Evolutionary conservation across 1,140 invertebrate species (phyloP).

Genomic region (Halyomorpha halys): DNA sequence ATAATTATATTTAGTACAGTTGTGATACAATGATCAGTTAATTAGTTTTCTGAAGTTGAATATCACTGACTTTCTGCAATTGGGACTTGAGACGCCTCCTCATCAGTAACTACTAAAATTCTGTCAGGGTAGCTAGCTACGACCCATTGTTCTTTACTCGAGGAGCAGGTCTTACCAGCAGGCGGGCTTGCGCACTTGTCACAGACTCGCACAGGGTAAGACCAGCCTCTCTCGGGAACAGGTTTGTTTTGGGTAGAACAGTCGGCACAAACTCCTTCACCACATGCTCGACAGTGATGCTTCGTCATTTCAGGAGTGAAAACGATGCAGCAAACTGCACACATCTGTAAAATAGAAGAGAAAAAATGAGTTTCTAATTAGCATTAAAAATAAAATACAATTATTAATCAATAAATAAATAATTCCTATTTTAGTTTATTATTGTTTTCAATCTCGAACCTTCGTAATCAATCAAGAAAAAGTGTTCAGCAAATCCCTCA

Average conservation of each 20-base stretch:
- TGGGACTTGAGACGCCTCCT: neutral
- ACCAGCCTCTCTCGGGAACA: slow-evolving; percentile 56
- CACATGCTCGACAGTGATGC: slow-evolving; percentile 71
- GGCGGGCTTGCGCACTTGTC: slow-evolving; percentile 44
- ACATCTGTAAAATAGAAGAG: slow-evolving; percentile 41
- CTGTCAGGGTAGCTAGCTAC: slow-evolving; percentile 7
- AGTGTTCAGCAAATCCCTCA: too few species aligned
- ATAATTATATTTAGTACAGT: too few species aligned
- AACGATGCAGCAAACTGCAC: slow-evolving; percentile 48
- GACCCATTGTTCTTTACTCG: slow-evolving; percentile 9
- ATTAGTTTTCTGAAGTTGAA: neutral
- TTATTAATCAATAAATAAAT: too few species aligned
- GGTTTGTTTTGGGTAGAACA: slow-evolving; percentile 48
- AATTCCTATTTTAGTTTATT: too few species aligned
- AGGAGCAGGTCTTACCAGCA: neutral
- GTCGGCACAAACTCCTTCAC: slow-evolving; percentile 56
- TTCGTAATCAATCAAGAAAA: too few species aligned
- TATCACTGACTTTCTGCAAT: slow-evolving; percentile 6
- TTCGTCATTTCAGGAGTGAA: slow-evolving; percentile 48
- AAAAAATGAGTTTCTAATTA: slow-evolving; percentile 19
- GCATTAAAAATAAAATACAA: too few species aligned
- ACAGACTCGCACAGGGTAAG: slow-evolving; percentile 54
- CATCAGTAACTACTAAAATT: slow-evolving; percentile 8
- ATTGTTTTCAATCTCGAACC: too few species aligned
- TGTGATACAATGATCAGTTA: too few species aligned